Percentiles rank a stretch among this genome's conserved stretches.
Conservation (phyloP, 2,888 invertebrate species). For the Agrotis ipsilon region DNA sequence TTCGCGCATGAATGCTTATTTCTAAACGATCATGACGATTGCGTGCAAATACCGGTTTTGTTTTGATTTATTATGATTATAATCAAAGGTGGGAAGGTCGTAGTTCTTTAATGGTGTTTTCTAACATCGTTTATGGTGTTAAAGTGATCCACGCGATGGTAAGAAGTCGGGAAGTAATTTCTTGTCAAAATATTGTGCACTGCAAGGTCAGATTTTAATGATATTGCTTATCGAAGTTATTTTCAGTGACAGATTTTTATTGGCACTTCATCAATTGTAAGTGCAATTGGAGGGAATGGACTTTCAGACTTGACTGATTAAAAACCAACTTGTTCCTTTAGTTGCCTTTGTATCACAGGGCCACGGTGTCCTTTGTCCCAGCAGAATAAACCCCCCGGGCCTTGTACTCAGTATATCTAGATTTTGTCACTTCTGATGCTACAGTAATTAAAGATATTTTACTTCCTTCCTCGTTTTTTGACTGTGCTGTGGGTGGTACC, state of each 20-base stretch:
- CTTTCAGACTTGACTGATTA: no score
- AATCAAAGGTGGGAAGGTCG: slow-evolving; percentile 56
- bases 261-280: no score
- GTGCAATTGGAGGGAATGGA: no score
- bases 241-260: not conserved
- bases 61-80: slow-evolving; percentile 64
- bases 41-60: slow-evolving; percentile 59
- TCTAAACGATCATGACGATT: slow-evolving; percentile 45
- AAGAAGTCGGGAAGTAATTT: slow-evolving; percentile 6
- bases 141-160: slow-evolving; percentile 24
- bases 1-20: slow-evolving; percentile 12
- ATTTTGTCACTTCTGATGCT: no score
- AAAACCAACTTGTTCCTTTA: no score
- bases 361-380: no score
- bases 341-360: no score
- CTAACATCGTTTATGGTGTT: slow-evolving; percentile 39
- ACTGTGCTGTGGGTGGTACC: no score
- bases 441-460: no score
- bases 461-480: no score
- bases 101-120: slow-evolving; percentile 55
- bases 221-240: not conserved
- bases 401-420: no score
- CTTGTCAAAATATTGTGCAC: not conserved
- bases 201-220: not conserved
- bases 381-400: no score